Conservation (phyloP, 2,888 invertebrate genomes). For the Lamellibrachia columna region DNA sequence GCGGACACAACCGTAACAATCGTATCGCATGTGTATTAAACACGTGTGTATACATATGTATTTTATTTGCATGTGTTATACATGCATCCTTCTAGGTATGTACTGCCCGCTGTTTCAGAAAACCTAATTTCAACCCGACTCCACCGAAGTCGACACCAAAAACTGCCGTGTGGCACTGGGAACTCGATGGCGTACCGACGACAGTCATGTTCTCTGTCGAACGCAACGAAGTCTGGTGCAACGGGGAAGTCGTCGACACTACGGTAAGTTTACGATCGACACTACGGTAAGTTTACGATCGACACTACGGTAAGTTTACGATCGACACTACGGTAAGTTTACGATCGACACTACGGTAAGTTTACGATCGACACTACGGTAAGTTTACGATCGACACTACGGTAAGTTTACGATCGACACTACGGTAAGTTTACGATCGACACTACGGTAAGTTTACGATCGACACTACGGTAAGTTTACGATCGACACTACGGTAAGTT, state of each 20-base stretch:
- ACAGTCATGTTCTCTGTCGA: constrained; percentile 38
- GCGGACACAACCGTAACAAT: too few relatives aligned
- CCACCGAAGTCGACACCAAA: constrained; percentile 28
- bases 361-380: constrained; percentile 20
- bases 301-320: constrained; percentile 25
- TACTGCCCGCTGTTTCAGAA: not conserved
- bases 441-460: not conserved
- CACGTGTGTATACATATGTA: too few relatives aligned
- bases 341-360: too few relatives aligned
- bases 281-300: constrained; percentile 21
- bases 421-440: constrained; percentile 26
- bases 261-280: constrained; percentile 25
- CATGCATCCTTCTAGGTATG: not conserved
- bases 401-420: constrained; percentile 25
- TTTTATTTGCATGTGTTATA: too few relatives aligned
- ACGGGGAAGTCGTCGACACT: constrained; percentile 34
- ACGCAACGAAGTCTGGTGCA: constrained; percentile 39
- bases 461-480: too few relatives aligned
- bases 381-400: too few relatives aligned
- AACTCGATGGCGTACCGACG: constrained; percentile 33
- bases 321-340: constrained; percentile 19
- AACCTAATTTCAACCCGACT: constrained; percentile 17
- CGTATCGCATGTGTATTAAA: too few relatives aligned
- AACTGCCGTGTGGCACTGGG: constrained; percentile 37
- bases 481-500: constrained; percentile 28